Percentiles rank a stretch among this genome's conserved stretches.
These are phyloP conservation scores for Eupithecia pulchellata DNA, from an alignment of 2,888 invertebrate species.

Conservation along the genomic window DNA sequence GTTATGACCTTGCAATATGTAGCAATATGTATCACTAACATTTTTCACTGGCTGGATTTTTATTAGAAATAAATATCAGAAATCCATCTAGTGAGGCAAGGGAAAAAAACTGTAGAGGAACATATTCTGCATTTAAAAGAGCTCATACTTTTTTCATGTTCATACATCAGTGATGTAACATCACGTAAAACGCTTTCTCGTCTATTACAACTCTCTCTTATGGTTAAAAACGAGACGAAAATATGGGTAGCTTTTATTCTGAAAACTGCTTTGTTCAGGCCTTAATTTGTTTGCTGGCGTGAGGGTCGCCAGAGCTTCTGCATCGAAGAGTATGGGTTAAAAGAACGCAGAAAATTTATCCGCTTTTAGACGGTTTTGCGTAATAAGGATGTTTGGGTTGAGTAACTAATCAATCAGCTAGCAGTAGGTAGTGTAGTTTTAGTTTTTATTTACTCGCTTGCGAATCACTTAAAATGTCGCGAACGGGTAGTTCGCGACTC, in stretches of 20 bases:
- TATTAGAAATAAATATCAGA: no score
- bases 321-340: background rate
- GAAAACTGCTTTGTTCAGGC: constrained; percentile 35
- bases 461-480: background rate
- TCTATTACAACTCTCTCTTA: constrained; percentile 21
- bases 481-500: no score
- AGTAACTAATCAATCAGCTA: background rate
- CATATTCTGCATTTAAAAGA: no score
- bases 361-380: background rate
- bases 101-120: no score
- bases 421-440: background rate
- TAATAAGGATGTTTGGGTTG: background rate
- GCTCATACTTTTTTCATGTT: constrained; percentile 4
- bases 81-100: no score
- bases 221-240: constrained; percentile 41
- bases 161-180: no score
- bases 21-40: no score
- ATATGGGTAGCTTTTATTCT: constrained; percentile 42
- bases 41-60: no score
- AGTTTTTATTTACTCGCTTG: background rate
- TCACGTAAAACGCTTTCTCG: background rate
- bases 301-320: constrained; percentile 6
- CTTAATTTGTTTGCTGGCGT: constrained; percentile 36
- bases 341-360: background rate
- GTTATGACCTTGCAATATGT: no score